Conservation (phyloP, 1,140 invertebrate species). For the Bicyclus anynana region DNA sequence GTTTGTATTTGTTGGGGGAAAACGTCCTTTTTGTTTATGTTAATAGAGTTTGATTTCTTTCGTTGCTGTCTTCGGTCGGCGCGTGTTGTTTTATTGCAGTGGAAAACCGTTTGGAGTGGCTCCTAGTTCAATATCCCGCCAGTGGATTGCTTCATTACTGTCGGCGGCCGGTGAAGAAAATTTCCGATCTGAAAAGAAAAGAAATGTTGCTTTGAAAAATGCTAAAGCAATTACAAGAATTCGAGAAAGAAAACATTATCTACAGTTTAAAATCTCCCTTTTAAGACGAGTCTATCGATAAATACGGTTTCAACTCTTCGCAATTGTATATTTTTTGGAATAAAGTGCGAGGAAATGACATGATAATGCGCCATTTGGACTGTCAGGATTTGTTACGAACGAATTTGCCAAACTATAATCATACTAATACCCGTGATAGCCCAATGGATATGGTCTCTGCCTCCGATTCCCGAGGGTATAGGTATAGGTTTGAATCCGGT, state of each 20-base stretch:
- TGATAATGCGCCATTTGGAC: no score
- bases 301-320: no score
- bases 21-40: conserved; percentile 34
- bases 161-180: conserved; percentile 53
- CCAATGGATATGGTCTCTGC: no score
- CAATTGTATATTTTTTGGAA: no score
- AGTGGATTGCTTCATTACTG: conserved; percentile 73
- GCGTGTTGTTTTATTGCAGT: conserved; percentile 61
- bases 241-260: neutral
- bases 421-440: no score
- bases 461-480: no score
- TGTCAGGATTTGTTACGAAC: no score
- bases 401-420: no score
- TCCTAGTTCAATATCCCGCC: conserved; percentile 67
- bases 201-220: conserved; percentile 29
- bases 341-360: no score
- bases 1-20: conserved; percentile 28
- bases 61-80: conserved; percentile 32
- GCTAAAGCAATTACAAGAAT: neutral
- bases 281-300: neutral
- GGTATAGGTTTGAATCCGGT: no score
- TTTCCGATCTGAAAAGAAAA: conserved; percentile 66
- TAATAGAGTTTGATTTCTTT: conserved; percentile 49
- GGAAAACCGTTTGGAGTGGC: conserved; percentile 50
- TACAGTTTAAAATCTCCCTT: neutral